Base-by-base conservation (phyloP, 2,888 invertebrate species). In the Amiota communis region DNA sequence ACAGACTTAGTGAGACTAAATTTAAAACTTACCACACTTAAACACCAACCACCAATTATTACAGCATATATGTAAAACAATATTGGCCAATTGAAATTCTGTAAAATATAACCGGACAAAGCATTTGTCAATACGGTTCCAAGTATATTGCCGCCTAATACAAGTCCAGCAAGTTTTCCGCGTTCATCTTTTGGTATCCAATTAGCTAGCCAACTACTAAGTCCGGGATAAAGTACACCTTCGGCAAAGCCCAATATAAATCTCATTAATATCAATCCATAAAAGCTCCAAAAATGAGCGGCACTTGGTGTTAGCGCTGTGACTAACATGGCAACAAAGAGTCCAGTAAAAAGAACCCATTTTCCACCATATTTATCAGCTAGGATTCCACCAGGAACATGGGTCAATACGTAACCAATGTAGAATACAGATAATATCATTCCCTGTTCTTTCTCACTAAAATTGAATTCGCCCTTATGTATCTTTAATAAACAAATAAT, bases 351-450 rank as follows among this genome's bases (percentile, higher is more conserved):
- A 20, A 96, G 91, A 0, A 95, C 92, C 89, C 95, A 94, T 87
- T 96, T 97, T 10, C 96, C 96, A 3, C 97, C 96, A 79, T 94
- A 94, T 75, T 92, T 91, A 81, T 95, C 95, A 0, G 95, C 93
- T 13, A 96, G 84, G 70, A 94, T 91, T 61, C 95, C 96, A 63
- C 95, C 95, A 0, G 96, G 96, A 13, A 96, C 85, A 85, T 95
- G 95, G 0, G 95, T 94, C 0, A 94, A 51, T 0, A 95, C 92
- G 89, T 96, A 95, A 4, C 95, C 95, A 91, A 94, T 94, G 90
- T 94, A 96, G 88, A 96, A 96, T 0, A 95, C 92, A 65, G 94
- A 93, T n/a, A 95, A 90, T 49, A 95, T 94, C 46, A 94, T 88
- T 0, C 95, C 95, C 90, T 94, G 93, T 0, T 92, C 92, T 68